Evolutionary conservation across 2,113 vertebrate species (phyloP).

Genomic region (human): GRCh38 chrX:68363501-68364000

Average conservation of each 20-base stretch:
- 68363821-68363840: not conserved
- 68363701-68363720: not conserved
- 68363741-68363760: not conserved
- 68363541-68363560: no score
- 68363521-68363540: no score
- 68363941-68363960: not conserved
- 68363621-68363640: not conserved
- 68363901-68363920: not conserved
- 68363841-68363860: not conserved
- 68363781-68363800: not conserved
- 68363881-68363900: not conserved
- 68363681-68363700: not conserved
- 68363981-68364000: not conserved
- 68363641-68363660: not conserved
- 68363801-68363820: not conserved
- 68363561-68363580: no score
- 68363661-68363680: not conserved
- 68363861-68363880: not conserved
- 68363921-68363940: not conserved
- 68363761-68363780: not conserved
- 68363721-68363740: not conserved
- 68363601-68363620: not conserved
- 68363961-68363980: not conserved
- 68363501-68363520: no score
- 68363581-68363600: no score